Evolutionary conservation across 2,888 invertebrate species (phyloP).

Genomic region (Laspeyria flexula): DNA sequence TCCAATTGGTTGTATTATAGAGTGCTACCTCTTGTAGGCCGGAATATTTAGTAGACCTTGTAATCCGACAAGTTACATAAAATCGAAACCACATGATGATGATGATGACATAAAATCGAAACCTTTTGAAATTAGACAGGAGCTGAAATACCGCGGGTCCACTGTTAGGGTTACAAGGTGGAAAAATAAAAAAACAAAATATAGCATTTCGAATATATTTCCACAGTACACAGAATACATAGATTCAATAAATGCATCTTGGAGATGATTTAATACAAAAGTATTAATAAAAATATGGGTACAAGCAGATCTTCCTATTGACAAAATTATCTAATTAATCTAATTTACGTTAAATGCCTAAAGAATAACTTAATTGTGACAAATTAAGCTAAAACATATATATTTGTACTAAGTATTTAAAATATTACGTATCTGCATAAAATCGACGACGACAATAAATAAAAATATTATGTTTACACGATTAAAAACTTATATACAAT

Average conservation of each 20-base stretch:
- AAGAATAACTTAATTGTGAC: constrained; percentile 35
- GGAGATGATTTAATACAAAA: constrained; percentile 67
- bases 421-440: constrained; percentile 47
- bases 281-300: constrained; percentile 49
- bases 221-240: constrained; percentile 56
- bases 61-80: too few species aligned
- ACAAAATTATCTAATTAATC: constrained; percentile 30
- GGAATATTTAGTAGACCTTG: too few species aligned
- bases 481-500: constrained; percentile 41
- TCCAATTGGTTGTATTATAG: too few species aligned
- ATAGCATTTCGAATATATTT: constrained; percentile 36
- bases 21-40: too few species aligned
- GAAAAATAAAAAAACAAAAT: constrained; percentile 8
- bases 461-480: constrained; percentile 30
- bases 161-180: neutral
- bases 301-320: constrained; percentile 25
- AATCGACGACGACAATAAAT: constrained; percentile 45
- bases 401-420: constrained; percentile 69
- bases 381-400: constrained; percentile 40
- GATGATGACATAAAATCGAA: too few species aligned
- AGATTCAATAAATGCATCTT: constrained; percentile 72
- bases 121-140: too few species aligned
- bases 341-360: constrained; percentile 40
- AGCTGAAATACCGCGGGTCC: too few species aligned
- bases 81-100: too few species aligned